Conservation (phyloP, 37 sponge, comb jelly and placozoan species). For the Halisarca cf. caerulea region DNA sequence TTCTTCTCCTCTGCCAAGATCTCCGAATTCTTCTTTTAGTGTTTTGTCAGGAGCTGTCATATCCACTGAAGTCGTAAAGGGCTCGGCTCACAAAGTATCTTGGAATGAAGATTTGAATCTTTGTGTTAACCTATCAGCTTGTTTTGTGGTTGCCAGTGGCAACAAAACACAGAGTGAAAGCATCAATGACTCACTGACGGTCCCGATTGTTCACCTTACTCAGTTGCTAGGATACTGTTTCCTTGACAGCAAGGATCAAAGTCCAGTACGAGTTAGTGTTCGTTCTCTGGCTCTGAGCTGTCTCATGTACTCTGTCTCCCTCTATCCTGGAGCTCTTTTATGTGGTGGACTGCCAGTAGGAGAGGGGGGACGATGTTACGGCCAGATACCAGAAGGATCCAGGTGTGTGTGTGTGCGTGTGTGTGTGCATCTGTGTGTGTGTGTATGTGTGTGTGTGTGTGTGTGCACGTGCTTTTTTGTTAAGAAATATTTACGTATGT, state of each 20-base stretch:
- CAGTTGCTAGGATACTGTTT: conserved; percentile 27
- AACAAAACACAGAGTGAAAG: background rate
- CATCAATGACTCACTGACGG: background rate
- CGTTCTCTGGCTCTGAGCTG: conserved; percentile 1
- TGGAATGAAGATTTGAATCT: background rate
- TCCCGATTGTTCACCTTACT: background rate
- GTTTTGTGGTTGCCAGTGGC: background rate
- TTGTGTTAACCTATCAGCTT: background rate
- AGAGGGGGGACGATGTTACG: background rate
- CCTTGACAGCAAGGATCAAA: background rate
- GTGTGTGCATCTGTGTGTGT: no score
- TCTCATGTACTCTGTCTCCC: background rate
- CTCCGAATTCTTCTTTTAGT: no score
- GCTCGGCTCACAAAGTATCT: background rate
- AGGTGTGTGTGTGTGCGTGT: no score
- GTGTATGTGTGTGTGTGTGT: background rate
- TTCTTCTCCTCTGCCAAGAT: no score
- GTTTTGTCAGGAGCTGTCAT: no score
- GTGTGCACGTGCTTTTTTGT: background rate
- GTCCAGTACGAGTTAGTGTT: background rate
- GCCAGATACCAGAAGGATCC: no score
- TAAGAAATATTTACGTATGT: background rate
- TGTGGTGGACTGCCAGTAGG: background rate
- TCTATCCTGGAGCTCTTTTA: background rate
- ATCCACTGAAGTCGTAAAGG: no score